phyloP scores from a whole-genome alignment of 2,797 vertebrate genomes.

The Macropus fuliginosus region DNA sequence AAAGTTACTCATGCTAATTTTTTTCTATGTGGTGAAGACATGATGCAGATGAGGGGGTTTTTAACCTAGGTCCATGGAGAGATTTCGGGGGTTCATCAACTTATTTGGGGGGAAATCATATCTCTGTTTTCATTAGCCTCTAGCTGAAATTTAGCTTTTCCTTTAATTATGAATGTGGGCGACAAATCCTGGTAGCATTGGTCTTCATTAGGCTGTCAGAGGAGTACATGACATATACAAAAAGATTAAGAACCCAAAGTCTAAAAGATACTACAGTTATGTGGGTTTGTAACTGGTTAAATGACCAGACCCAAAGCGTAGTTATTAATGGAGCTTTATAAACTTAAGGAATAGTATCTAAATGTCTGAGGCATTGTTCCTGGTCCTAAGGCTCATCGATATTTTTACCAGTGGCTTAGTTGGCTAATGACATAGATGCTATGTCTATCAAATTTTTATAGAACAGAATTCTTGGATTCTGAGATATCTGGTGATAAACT shows the following conservation, averaged over 20 bases:
- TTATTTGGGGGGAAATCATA: not conserved
- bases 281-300: not conserved
- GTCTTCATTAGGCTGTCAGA: not conserved
- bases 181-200: not conserved
- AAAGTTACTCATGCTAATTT: not conserved
- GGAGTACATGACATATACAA: not conserved
- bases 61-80: not conserved
- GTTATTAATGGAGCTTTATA: not conserved
- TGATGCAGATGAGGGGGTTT: not conserved
- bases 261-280: not conserved
- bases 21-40: not conserved
- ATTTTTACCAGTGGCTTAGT: not conserved
- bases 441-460: not conserved
- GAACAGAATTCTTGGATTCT: not conserved
- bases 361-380: not conserved
- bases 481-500: not conserved
- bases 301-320: not conserved
- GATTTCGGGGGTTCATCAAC: not conserved
- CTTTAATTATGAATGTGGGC: not conserved
- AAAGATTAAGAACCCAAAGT: not conserved
- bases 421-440: not conserved
- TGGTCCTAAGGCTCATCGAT: not conserved
- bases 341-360: not conserved
- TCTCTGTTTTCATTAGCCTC: not conserved
- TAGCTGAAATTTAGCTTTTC: not conserved